Conservation (phyloP, 2,797 vertebrate genomes). For the Molossus molossus region DNA sequence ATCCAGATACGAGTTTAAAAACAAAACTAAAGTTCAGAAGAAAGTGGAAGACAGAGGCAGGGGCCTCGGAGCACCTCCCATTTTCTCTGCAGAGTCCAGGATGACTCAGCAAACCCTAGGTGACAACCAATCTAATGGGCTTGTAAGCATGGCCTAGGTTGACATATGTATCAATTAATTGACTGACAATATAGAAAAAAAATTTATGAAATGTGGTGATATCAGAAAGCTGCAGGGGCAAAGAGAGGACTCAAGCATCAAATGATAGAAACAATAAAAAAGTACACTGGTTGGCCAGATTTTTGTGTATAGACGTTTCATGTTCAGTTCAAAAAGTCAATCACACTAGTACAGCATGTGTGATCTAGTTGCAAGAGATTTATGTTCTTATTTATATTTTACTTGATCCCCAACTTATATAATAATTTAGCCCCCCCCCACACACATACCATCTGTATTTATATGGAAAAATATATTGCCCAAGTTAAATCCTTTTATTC, state of each 20-base stretch:
- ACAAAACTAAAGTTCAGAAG: background rate
- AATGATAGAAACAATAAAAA: constrained; percentile 15
- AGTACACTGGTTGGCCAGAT: background rate
- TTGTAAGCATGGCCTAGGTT: background rate
- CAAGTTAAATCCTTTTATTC: constrained; percentile 1
- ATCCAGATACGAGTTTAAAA: background rate
- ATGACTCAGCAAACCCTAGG: background rate
- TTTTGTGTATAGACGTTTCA: background rate
- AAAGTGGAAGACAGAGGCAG: background rate
- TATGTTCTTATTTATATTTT: constrained; percentile 23
- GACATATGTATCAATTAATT: constrained; percentile 26
- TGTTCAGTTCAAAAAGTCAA: background rate
- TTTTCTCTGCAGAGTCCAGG: background rate
- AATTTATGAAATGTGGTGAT: background rate
- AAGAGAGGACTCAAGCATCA: background rate
- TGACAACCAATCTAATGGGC: background rate
- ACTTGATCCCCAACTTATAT: background rate
- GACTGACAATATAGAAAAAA: background rate
- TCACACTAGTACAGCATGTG: background rate
- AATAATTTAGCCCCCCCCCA: background rate
- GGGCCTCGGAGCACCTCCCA: background rate
- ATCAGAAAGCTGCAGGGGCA: background rate
- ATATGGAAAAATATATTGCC: background rate
- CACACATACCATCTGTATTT: background rate
- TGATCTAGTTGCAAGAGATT: constrained; percentile 6